Base-by-base conservation (phyloP, 1,140 invertebrate species). In the Trichomalopsis sarcophagae region DNA sequence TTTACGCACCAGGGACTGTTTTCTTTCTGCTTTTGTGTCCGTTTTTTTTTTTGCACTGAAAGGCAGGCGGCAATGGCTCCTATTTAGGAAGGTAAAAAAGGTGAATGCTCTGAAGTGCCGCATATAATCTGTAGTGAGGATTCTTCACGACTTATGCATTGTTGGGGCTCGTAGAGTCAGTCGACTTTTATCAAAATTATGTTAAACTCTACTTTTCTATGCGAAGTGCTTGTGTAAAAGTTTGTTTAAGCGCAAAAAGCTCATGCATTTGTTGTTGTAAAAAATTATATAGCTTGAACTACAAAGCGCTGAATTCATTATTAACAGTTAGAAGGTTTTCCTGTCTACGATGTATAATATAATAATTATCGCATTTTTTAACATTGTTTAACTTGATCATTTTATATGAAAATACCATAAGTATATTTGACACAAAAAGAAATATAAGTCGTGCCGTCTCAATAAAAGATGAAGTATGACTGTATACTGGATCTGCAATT, bases 301-400 rank as follows among this genome's bases (percentile, higher is more conserved):
- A 73, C 69, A 30, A 73, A 73, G 69, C 33, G 33, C 27, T 73
- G 69, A 73, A 73, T 73, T 33, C 11, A 73, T 73, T 73, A 73
- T 23, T 33, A 73, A 73, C 69, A 73, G 33, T 40, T 74, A 74
- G 33, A 74, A 74, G 33, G 33, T 33, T 74, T 74, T 74, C 71
- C 4, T 40, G 71, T 17, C 71, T 21, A 40, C 13, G 33, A 74
- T 30, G 27, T 27, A 27, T 27, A 27, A 27, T 27, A 27, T 27
- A 27, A 27, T 27, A 27, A 27, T 74, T 74, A 74, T 36, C 13
- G 33, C 69, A 33, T 73, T 30, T 73, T 74, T 74, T 21, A 74
- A 36, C 27, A 27, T 27, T 27, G 27, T 27, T 27, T 27, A 27
- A 27, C 27, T 27, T 27, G 27, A 27, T 27, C 27, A 27, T 27